Evolutionary conservation across 2,888 invertebrate genomes (phyloP).

Genomic region (Acrobasis consociella): DNA sequence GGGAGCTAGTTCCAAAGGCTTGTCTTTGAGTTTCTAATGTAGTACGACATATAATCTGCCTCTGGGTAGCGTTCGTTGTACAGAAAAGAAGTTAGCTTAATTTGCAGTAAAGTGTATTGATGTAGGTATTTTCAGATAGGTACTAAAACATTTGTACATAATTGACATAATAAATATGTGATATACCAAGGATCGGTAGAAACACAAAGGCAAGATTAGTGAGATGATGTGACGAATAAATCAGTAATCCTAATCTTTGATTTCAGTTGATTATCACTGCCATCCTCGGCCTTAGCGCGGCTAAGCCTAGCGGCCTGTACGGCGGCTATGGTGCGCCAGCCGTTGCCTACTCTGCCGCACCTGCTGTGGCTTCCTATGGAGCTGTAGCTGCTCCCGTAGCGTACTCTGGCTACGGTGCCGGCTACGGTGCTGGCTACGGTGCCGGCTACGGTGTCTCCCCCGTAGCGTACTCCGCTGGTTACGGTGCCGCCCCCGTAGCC

Average conservation of each 20-base stretch:
- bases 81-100: too few relatives aligned
- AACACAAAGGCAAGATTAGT: too few relatives aligned
- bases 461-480: neutral
- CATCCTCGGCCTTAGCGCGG: conserved; percentile 17
- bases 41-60: too few relatives aligned
- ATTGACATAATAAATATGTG: too few relatives aligned
- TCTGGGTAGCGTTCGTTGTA: too few relatives aligned
- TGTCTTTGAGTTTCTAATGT: too few relatives aligned
- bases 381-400: neutral
- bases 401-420: neutral
- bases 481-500: neutral
- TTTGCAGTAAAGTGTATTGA: too few relatives aligned
- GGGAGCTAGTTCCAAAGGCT: too few relatives aligned
- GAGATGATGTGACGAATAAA: too few relatives aligned
- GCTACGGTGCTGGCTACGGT: neutral
- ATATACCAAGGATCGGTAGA: too few relatives aligned
- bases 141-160: too few relatives aligned
- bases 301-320: conserved; percentile 10
- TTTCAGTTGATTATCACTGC: conserved; percentile 15
- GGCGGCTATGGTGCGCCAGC: neutral
- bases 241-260: neutral
- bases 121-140: too few relatives aligned
- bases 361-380: conserved; percentile 9
- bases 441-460: conserved; percentile 2
- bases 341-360: neutral